Evolutionary conservation across 2,113 vertebrate genomes (phyloP).

Genomic region (Eurystomus gularis): DNA sequence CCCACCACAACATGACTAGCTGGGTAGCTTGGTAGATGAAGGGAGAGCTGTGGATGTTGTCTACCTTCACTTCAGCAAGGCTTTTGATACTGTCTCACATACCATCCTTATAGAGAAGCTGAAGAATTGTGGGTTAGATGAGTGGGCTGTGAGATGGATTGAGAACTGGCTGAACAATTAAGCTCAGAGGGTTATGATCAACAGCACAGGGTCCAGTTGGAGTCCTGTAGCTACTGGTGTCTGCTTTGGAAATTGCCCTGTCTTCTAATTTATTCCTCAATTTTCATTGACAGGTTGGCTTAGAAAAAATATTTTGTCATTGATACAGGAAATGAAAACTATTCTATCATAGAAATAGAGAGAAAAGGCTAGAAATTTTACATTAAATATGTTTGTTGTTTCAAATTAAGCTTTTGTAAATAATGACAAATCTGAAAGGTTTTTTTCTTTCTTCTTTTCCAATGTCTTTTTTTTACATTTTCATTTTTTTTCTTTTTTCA

Average conservation of each 20-base stretch:
- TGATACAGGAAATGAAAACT: not conserved
- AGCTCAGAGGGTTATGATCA: too few relatives aligned
- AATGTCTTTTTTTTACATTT: not conserved
- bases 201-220: too few relatives aligned
- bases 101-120: too few relatives aligned
- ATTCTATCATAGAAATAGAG: not conserved
- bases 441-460: not conserved
- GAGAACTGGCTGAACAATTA: too few relatives aligned
- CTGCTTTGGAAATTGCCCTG: not conserved
- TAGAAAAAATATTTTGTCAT: not conserved
- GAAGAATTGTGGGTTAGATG: too few relatives aligned
- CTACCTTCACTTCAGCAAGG: too few relatives aligned
- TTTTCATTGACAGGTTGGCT: not conserved
- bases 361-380: not conserved
- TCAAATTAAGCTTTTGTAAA: not conserved
- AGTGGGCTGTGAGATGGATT: too few relatives aligned
- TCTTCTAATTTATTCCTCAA: not conserved
- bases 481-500: not conserved
- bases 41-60: too few relatives aligned
- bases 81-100: too few relatives aligned
- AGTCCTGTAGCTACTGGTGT: not conserved
- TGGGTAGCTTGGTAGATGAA: too few relatives aligned
- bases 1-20: too few relatives aligned
- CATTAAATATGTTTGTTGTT: not conserved
- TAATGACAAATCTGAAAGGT: not conserved